Evolutionary conservation across 2,888 invertebrate species (phyloP), one percentile per base, ranked within the genome.

Genomic region (Morpho deidamia): DNA sequence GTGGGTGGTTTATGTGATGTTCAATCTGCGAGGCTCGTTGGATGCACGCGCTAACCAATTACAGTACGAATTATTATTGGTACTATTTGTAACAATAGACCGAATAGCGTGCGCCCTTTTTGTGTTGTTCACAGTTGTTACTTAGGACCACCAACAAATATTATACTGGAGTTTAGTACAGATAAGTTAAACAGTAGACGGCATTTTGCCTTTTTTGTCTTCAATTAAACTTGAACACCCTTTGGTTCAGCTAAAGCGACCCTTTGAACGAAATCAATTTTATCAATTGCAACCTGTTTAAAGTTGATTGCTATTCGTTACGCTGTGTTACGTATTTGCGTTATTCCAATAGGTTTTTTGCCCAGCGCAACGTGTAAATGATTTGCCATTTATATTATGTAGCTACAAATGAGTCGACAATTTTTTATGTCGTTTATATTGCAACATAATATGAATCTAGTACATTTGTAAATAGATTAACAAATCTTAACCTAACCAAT

Each of bases 1-100:
- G 82, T 83, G 84, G 83, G 86, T 84, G 85, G 87, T 83, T 81
- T 81, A 79, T 78, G 71, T 67, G 70, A 66, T 70, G 69, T 69
- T 85, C 82, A 83, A 87, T 88, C 83, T 83, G 81, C 63, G 76
- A 71, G 67, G 79, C 78, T 68, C 69, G 79, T 78, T 76, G 70
- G 65, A 72, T 81, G 85, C 87, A 86, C 83, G 84, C 84, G 84
- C 78, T 70, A 61, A 66, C 61, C 53, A 56, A 63, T 61, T 59
- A 62, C 54, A 54, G 51, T 44, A 72, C 72, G 71, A 78, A 79
- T 76, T 79, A 76, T 81, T 81, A 83, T 84, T 81, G 81, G 72
- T 72, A 67, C 69, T 75, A 76, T 81, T 81, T 78, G 81, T 80
- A 70, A 78, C 72, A 73, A 71, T 76, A 69, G 63, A 55, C 58